Evolutionary conservation across 2,888 invertebrate species (phyloP).

Genomic region (Stenichneumon culpator): DNA sequence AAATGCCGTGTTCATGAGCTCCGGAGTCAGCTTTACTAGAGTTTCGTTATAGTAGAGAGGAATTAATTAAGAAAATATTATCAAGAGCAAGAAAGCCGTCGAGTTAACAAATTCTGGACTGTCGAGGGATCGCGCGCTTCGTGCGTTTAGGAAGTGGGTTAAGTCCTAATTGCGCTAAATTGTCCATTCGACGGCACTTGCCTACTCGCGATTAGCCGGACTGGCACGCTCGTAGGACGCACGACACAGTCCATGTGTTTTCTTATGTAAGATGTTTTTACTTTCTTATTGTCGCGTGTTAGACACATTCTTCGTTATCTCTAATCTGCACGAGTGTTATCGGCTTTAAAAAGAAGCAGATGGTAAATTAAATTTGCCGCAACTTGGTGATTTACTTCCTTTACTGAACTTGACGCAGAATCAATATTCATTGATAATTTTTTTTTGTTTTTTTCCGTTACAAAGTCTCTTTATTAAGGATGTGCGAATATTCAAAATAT

Average conservation of each 20-base stretch:
- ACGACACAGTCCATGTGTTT: constrained; percentile 18
- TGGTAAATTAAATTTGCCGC: not conserved
- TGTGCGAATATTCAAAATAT: no score
- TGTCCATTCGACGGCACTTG: constrained; percentile 81
- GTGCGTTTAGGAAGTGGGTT: constrained; percentile 79
- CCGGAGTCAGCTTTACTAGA: not conserved
- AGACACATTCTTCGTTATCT: constrained; percentile 2
- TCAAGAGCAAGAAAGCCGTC: constrained; percentile 11
- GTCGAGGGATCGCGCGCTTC: constrained; percentile 39
- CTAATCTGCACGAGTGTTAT: not conserved
- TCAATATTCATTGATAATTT: not conserved
- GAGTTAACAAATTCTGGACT: constrained; percentile 52
- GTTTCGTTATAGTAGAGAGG: constrained; percentile 7
- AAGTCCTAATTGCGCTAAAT: constrained; percentile 82
- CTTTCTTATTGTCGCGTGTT: constrained; percentile 22
- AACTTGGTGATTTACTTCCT: not conserved
- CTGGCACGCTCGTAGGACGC: constrained; percentile 47
- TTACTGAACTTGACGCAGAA: not conserved
- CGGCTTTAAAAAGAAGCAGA: not conserved
- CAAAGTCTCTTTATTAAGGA: not conserved
- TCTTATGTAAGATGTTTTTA: constrained; percentile 30
- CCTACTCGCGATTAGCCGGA: constrained; percentile 75
- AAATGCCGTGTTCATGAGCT: not conserved
- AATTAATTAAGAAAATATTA: constrained; percentile 35
- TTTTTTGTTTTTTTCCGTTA: not conserved